Evolutionary conservation across 1,140 invertebrate species (phyloP).

Genomic region (Aphis craccivora): DNA sequence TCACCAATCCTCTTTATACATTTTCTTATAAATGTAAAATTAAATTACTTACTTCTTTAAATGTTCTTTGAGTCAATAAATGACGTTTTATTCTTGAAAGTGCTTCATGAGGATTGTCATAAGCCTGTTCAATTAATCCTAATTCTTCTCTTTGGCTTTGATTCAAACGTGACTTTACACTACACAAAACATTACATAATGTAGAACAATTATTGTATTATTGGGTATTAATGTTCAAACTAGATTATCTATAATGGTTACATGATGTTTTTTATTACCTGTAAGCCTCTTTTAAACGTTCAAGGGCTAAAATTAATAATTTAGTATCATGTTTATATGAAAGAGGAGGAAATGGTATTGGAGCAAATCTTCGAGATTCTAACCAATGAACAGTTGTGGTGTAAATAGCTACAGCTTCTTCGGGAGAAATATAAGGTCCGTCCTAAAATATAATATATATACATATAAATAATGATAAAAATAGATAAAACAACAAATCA

Average conservation of each 20-base stretch:
- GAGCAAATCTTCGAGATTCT: slow-evolving; percentile 96
- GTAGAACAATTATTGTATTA: slow-evolving; percentile 59
- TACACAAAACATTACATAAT: slow-evolving; percentile 63
- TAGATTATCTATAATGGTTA: not conserved
- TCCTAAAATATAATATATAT: slow-evolving; percentile 69
- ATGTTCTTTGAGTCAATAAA: slow-evolving; percentile 95
- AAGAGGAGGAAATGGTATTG: slow-evolving; percentile 98
- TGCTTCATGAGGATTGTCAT: slow-evolving; percentile 99
- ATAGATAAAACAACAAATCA: slow-evolving; percentile 27
- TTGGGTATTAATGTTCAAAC: slow-evolving; percentile 28
- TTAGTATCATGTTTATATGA: slow-evolving; percentile 99
- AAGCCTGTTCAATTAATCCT: slow-evolving; percentile 98
- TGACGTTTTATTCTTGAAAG: slow-evolving; percentile 99
- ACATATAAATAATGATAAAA: not conserved
- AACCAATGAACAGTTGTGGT: slow-evolving; percentile 99
- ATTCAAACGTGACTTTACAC: slow-evolving; percentile 97
- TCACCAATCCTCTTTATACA: not conserved
- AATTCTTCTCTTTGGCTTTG: slow-evolving; percentile 99
- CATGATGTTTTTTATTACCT: slow-evolving; percentile 63
- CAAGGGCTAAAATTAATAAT: slow-evolving; percentile 93
- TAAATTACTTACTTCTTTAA: slow-evolving; percentile 83
- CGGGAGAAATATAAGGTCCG: slow-evolving; percentile 98
- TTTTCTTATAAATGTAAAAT: not conserved
- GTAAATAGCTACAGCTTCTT: slow-evolving; percentile 99
- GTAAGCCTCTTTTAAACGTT: slow-evolving; percentile 98